Evolutionary conservation across 1,140 invertebrate species (phyloP).

Genomic region (Trichoplusia ni): DNA sequence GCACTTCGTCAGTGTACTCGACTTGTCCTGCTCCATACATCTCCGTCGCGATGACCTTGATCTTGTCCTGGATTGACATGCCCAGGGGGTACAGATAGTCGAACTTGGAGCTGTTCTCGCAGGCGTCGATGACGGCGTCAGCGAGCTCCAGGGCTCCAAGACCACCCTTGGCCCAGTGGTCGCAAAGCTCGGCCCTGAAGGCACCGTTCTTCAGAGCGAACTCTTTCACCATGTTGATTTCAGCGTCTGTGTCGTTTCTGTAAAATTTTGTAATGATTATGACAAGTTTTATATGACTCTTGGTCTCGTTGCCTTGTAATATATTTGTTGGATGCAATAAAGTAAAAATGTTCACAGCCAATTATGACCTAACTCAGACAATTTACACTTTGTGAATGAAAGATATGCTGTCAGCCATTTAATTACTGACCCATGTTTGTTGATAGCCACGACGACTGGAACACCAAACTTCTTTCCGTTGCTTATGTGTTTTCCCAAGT

Average conservation of each 20-base stretch:
- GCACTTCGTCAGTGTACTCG: conserved; percentile 86
- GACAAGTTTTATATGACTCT: no score
- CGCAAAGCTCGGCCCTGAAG: conserved; percentile 92
- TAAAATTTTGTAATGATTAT: no score
- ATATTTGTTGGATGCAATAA: no score
- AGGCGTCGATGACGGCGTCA: conserved; percentile 92
- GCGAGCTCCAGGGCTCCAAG: conserved; percentile 93
- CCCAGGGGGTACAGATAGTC: conserved; percentile 93
- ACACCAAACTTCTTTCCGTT: conserved; percentile 95
- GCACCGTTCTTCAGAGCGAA: conserved; percentile 90
- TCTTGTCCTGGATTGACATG: conserved; percentile 92
- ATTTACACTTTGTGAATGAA: no score
- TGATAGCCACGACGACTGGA: conserved; percentile 97
- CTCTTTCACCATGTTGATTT: conserved; percentile 91
- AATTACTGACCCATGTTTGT: conserved; percentile 89
- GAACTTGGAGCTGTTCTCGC: conserved; percentile 84
- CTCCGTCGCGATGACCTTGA: conserved; percentile 93
- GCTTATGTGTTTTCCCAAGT: conserved; percentile 96
- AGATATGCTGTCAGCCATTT: no score
- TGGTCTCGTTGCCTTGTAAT: no score
- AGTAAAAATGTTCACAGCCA: no score
- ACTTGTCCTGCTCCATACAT: conserved; percentile 98
- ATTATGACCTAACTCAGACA: no score
- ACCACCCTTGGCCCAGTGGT: conserved; percentile 96
- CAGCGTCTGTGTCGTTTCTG: conserved; percentile 93